Evolutionary conservation across 2,797 vertebrate species (phyloP).

Genomic region (Gymnothorax javanicus): DNA sequence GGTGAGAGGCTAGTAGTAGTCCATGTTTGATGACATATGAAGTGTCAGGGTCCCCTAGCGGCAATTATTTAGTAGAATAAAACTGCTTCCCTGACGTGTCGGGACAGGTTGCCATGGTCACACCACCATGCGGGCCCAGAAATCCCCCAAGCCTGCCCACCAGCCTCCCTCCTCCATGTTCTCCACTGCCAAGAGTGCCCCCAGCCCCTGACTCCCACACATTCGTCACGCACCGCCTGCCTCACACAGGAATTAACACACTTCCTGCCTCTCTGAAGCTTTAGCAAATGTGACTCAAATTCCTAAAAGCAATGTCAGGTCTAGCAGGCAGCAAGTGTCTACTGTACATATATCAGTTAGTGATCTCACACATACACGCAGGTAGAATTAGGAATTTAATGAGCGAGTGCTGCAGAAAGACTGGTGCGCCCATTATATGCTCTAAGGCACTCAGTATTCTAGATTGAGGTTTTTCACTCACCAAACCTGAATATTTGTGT

Average conservation of each 20-base stretch:
- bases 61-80: neutral
- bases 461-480: too few relatives aligned
- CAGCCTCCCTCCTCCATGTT: neutral
- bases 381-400: too few relatives aligned
- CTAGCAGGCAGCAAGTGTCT: neutral
- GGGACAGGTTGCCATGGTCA: neutral
- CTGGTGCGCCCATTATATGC: too few relatives aligned
- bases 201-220: neutral
- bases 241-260: neutral
- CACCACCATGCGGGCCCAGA: neutral
- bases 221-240: neutral
- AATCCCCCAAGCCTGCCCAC: neutral
- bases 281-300: neutral
- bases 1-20: neutral
- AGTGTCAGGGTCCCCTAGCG: neutral
- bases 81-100: neutral
- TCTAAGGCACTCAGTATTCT: too few relatives aligned
- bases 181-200: neutral
- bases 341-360: neutral
- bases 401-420: too few relatives aligned
- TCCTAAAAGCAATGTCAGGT: neutral
- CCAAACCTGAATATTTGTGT: too few relatives aligned
- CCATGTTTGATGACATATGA: neutral
- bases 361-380: neutral
- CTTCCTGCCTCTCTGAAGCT: neutral